A percentile compares a stretch with the other conserved stretches of the same genome.
phyloP scores from a whole-genome alignment of 2,888 invertebrate genomes.

The Amaurobius ferox region DNA sequence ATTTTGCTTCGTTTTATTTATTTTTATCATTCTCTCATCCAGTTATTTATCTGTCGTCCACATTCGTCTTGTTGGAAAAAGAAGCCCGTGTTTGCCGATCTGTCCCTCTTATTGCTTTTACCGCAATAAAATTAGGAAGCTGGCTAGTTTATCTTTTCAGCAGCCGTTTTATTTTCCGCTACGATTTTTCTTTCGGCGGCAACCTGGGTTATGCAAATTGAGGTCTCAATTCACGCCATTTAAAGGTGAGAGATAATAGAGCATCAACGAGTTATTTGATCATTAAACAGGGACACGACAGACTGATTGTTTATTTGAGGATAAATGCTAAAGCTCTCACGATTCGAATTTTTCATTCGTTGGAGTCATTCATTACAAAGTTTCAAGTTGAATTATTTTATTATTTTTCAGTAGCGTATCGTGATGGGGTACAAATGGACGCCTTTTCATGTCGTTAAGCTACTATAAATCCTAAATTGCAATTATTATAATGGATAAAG shows the following conservation, averaged over 20 bases:
- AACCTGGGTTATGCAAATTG: constrained; percentile 50
- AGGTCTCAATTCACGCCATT: background rate
- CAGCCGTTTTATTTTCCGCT: background rate
- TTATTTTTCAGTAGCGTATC: too few species aligned
- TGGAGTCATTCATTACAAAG: too few species aligned
- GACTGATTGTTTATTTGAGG: too few species aligned
- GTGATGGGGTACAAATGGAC: too few species aligned
- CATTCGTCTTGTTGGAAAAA: constrained; percentile 64
- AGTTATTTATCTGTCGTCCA: constrained; percentile 63
- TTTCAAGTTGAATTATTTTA: too few species aligned
- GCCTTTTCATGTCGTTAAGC: too few species aligned
- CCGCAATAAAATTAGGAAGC: constrained; percentile 68
- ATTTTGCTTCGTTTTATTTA: background rate
- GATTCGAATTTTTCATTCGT: too few species aligned
- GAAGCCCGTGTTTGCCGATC: constrained; percentile 61
- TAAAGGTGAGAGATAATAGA: background rate
- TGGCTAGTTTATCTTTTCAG: constrained; percentile 59
- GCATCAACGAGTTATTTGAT: background rate
- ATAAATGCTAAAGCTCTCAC: too few species aligned
- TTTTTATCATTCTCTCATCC: constrained; percentile 29
- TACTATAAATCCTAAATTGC: too few species aligned
- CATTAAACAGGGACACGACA: background rate
- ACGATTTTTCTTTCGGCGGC: background rate
- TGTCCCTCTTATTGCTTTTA: constrained; percentile 59
- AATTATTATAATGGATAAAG: too few species aligned